Conservation (phyloP, 2,113 vertebrate genomes). For the Ibidorhyncha struthersii region DNA sequence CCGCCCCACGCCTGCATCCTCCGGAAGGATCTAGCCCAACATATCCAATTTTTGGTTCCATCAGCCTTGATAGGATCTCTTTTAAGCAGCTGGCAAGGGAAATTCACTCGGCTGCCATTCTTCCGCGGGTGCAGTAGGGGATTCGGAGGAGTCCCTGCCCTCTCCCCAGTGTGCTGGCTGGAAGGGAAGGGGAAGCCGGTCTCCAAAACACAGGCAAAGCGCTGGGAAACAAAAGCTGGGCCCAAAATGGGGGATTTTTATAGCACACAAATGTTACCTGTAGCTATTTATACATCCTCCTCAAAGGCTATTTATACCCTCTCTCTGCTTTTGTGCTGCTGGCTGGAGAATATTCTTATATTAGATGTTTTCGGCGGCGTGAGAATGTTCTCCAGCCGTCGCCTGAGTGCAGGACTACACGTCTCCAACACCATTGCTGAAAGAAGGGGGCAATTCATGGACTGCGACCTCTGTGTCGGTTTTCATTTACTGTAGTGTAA, state of each 20-base stretch:
- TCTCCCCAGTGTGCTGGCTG: not conserved
- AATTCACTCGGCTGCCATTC: rapidly evolving
- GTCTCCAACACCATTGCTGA: not conserved
- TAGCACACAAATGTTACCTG: slow-evolving; percentile 20
- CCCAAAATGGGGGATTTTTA: not conserved
- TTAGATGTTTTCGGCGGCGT: not conserved
- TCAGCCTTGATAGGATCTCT: not conserved
- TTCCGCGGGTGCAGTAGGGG: rapidly evolving
- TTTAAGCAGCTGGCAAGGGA: not conserved
- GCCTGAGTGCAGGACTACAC: not conserved
- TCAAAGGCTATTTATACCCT: slow-evolving; percentile 29
- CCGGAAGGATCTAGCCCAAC: rapidly evolving
- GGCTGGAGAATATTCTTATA: not conserved
- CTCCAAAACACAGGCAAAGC: not conserved
- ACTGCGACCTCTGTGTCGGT: not conserved
- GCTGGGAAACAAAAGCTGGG: not conserved
- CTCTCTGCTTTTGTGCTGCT: slow-evolving; percentile 10
- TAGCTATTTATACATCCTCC: slow-evolving; percentile 32
- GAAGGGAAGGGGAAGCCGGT: not conserved
- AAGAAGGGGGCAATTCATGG: not conserved
- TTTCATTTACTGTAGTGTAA: not conserved
- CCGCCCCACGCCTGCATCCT: rapidly evolving
- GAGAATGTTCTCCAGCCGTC: not conserved
- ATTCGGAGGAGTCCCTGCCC: not conserved
- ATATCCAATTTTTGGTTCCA: not conserved